These are phyloP conservation scores for Uria aalge DNA, from an alignment of 2,113 vertebrate species.

Conservation along the genomic window DNA sequence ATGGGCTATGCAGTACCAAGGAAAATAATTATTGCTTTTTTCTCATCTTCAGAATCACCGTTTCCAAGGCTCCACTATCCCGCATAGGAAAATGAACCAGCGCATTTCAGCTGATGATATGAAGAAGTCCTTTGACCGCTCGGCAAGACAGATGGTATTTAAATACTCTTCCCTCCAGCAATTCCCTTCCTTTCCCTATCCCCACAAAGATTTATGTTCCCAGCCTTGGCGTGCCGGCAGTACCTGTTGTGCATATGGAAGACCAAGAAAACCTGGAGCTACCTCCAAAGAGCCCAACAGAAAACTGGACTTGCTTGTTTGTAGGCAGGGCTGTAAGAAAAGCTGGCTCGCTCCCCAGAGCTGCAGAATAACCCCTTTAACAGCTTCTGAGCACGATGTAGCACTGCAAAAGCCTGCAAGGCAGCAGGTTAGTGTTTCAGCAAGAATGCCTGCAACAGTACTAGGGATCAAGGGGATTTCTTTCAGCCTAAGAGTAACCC, in stretches of 20 bases:
- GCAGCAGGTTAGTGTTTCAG: not conserved
- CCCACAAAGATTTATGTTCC: constrained; percentile 45
- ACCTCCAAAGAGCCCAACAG: not conserved
- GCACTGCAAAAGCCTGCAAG: constrained; percentile 17
- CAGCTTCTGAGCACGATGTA: not conserved
- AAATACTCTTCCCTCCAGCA: constrained; percentile 29
- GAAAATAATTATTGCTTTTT: not conserved
- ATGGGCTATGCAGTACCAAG: not conserved
- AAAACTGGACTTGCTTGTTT: constrained; percentile 5
- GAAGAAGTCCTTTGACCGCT: not conserved
- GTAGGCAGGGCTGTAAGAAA: not conserved
- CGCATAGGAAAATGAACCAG: not conserved
- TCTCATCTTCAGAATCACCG: not conserved
- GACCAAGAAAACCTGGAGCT: constrained; percentile 30
- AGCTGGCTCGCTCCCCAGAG: constrained; percentile 17
- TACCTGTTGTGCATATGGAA: not conserved
- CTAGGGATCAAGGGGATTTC: not conserved
- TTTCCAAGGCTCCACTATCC: not conserved
- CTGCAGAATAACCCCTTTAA: not conserved
- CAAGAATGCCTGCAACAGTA: not conserved
- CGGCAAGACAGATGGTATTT: constrained; percentile 21
- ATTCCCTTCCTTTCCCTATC: not conserved
- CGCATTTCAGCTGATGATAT: not conserved
- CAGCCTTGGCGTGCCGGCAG: not conserved
- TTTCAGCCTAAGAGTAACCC: not conserved